Evolutionary conservation across 2,797 vertebrate genomes (phyloP), one percentile per base, ranked within the genome.

Genomic region (Peromyscus eremicus): DNA sequence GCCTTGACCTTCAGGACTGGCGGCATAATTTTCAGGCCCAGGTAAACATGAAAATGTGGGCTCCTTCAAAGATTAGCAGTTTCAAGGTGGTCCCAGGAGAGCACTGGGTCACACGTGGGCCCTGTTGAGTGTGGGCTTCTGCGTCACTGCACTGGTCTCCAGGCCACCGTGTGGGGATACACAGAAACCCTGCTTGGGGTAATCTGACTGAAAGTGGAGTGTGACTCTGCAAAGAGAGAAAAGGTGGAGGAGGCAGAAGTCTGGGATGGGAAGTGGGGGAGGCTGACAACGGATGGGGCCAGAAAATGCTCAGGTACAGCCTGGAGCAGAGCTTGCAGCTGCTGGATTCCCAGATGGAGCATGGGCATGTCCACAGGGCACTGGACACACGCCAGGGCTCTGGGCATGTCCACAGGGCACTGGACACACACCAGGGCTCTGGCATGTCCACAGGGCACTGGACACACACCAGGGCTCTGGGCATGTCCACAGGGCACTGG

Each of bases 81-180:
- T 93, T 97, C 70, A 90, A 93, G 81, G 93, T 17, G 9, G 71
- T 6, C 40, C 91, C 81, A 27, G 37, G 10, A 91, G 62, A 66
- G 13, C 40, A 57, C 9, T 77, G 73, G 34, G 76, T 11, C 52
- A 79, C 68, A 52, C 32, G 40, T 0, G 1, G 43, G 62, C 49
- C 49, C 46, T 60, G 46, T 21, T 21, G 32, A 82, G 23, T 29
- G 16, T 5, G 0, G 70, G 60, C 64, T 60, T 17, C 75, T 73
- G 2, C 37, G 37, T 19, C 60, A 7, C 32, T 19, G 6, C 4
- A 23, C 0, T 0, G 32, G 62, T 27, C 12, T 5, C 68, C 49
- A 0, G 13, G 62, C 14, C 62, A 49, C 9, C 3, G 32, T n/a
- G 7, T 13, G 29, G 40, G 49, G 1, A 34, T 25, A 66, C 88